A percentile compares a stretch with the other conserved stretches of the same genome.
Conservation (phyloP, 2,113 vertebrate species). For the Hyperopisus bebe region DNA sequence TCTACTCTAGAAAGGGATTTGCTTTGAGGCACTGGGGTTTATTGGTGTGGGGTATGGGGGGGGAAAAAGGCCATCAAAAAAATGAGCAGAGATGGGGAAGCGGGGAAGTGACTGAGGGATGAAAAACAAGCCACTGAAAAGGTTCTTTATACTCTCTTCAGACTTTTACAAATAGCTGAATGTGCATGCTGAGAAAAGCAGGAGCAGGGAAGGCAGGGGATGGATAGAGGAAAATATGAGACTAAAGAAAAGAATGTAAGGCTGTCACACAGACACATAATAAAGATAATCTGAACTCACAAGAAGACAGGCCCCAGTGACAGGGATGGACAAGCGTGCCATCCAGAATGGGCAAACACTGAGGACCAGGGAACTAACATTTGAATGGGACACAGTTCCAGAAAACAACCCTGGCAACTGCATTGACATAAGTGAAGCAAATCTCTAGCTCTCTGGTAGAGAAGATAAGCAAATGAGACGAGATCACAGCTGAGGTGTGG, state of each 20-base stretch:
- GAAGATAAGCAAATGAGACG: neutral
- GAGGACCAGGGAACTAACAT: neutral
- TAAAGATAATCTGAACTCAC: neutral
- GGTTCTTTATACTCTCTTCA: constrained; percentile 26
- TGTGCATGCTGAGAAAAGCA: constrained; percentile 24
- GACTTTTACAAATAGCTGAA: constrained; percentile 48
- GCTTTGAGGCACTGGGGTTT: neutral
- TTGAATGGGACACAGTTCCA: neutral
- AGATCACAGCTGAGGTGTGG: neutral
- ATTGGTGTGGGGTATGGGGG: neutral
- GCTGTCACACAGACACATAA: neutral
- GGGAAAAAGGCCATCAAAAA: neutral
- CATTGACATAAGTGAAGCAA: neutral
- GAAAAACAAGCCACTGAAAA: constrained; percentile 20
- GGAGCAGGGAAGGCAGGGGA: constrained; percentile 25
- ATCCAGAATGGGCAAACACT: neutral
- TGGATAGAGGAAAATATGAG: constrained; percentile 47
- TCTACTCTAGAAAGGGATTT: neutral
- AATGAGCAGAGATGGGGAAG: constrained; percentile 26
- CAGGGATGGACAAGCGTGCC: neutral
- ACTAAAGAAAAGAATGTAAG: constrained; percentile 25
- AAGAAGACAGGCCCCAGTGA: neutral
- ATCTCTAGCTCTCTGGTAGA: neutral
- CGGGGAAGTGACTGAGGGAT: constrained; percentile 29
- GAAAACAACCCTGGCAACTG: neutral